Conservation (phyloP, 1,140 invertebrate species). For the Megalonaias nervosa region DNA sequence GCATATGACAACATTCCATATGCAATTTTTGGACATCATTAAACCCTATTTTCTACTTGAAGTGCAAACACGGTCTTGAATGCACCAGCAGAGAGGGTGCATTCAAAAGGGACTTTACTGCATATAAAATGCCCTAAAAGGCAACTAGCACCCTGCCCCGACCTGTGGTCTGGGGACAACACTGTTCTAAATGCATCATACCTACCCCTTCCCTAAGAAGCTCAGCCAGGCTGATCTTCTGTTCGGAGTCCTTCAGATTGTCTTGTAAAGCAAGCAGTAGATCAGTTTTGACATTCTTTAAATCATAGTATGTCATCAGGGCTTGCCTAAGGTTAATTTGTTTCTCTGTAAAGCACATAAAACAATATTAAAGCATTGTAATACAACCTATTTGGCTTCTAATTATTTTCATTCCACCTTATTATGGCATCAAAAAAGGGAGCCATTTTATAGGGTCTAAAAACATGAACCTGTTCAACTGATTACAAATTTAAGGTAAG, state of each 20-base stretch:
- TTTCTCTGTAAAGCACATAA: no score
- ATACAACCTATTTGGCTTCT: slow-evolving; percentile 71
- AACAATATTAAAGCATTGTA: slow-evolving; percentile 72
- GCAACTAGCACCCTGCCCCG: no score
- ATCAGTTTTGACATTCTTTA: slow-evolving; percentile 85
- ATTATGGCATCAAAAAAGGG: not conserved
- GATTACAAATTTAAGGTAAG: no score
- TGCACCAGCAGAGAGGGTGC: no score
- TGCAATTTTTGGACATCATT: no score
- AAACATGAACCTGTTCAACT: not conserved
- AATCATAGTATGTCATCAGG: slow-evolving; percentile 84
- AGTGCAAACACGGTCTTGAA: no score
- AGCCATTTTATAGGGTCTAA: not conserved
- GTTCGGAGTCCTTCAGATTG: not conserved
- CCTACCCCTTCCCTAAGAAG: slow-evolving; percentile 20
- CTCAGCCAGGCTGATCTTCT: slow-evolving; percentile 2
- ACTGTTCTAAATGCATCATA: not conserved
- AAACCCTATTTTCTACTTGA: no score
- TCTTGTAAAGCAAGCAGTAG: slow-evolving; percentile 6
- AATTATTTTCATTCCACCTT: not conserved
- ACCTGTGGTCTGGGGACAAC: no score
- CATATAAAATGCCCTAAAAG: no score
- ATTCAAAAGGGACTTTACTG: no score
- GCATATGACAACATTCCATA: no score
- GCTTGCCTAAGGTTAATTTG: slow-evolving; percentile 63